Base-by-base conservation (phyloP, 2,113 vertebrate species). In the Hyperopisus bebe region DNA sequence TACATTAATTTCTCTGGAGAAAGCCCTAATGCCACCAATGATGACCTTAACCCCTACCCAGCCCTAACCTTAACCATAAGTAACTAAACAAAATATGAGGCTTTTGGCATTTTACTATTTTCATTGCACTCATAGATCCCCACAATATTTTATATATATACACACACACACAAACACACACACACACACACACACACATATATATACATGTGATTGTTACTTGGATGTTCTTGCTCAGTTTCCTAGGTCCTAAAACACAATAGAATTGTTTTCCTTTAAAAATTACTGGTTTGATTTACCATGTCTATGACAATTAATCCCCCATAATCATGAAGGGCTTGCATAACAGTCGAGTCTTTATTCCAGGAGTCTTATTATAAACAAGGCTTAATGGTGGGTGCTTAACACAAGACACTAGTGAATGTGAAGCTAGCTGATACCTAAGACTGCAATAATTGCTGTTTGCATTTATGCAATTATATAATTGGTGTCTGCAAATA, bases 401-500 rank as follows among this genome's bases (percentile, higher is more conserved):
- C 82, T 84, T 84, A 84, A 27, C 82, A n/a, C 42, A n/a, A n/a
- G 44, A 84, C 82, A 84, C 74, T 42, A 4, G 9, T 11, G 44
- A 24, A 46, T 44, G 82, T n/a, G 1, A 84, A 44, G 24, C 10
- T 44, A 47, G 10, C 82, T 84, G 44, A 84, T 24, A 84, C 42
- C 44, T 46, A 24, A 24, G 19, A 47, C 17, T 84, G 24, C 82
- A 84, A 21, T 84, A 84, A 84, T 84, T 84, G 82, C 44, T 84
- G 82, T 47, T 84, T 84, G 39, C 39, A 47, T n/a, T 24, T 84
- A 42, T 47, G 39, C 19, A 84, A 47, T 84, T 24, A 47, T 47
- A 84, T 84, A 84, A 84, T 84, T 84, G 82, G 24, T 84, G 82
- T 46, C 42, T 84, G 82, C 82, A 84, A 42, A 46, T 44, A 84